Base-by-base conservation (phyloP, 2,113 vertebrate species). In the Notothenia coriiceps region DNA sequence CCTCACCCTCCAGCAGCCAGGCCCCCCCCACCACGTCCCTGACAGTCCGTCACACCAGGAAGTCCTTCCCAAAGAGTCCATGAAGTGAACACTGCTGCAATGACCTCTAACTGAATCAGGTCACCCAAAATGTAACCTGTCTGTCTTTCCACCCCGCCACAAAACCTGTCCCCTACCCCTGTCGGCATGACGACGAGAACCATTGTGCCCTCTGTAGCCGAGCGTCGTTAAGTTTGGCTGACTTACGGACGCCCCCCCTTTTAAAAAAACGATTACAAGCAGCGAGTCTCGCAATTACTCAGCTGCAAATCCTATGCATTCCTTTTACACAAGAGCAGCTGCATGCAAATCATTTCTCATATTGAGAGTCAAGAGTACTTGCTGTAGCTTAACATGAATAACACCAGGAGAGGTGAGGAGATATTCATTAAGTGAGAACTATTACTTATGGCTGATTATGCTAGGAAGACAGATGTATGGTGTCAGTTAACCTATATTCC, bases 271-370 rank as follows among this genome's bases (percentile, higher is more conserved):
- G 2, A 52, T 46, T 55, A 56, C 47, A 49, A 25, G 47, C 51
- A 67, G 63, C 44, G 29, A 54, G 17, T 46, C 4, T 62, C n/a
- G 49, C 52, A 66, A 64, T 29, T 40, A 35, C 43, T 76, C 57
- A 43, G 62, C 51, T 60, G 35, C 50, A 68, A 17, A 29, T 44
- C 22, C 7, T 51, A 40, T 72, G 62, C 59, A 50, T 62, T 79
- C 55, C 22, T 13, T 18, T 66, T n/a, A 44, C 10, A 65, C 29
- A n/a, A 35, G 14, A 82, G 66, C 49, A 62, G 54, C 74, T 43
- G 50, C 51, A 29, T 44, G 44, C n/a, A 25, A n/a, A 43, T 70
- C 22, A 60, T 87, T 86, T 88, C 87, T 88, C 86, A 83, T 68
- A 77, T 85, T 88, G 84, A 90, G 82, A 91, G 51, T 46, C 11